These are phyloP conservation scores for Eriosoma lanigerum DNA, from an alignment of 1,140 invertebrate genomes.

Conservation along the genomic window DNA sequence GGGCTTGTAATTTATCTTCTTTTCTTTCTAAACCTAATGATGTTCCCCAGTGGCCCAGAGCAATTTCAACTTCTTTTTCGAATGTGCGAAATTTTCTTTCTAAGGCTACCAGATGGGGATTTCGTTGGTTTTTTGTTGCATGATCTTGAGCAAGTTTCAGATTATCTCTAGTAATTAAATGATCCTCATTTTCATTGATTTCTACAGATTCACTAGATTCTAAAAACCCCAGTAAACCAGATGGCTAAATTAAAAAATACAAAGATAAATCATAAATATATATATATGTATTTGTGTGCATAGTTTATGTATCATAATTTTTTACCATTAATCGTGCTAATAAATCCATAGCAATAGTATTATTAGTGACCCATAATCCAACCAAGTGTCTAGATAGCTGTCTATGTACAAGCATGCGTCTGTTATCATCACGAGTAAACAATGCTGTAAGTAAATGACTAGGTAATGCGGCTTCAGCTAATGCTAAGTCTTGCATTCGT, in stretches of 20 bases:
- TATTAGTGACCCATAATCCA: constrained; percentile 94
- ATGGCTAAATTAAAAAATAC: constrained; percentile 64
- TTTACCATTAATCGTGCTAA: constrained; percentile 85
- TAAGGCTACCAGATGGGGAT: constrained; percentile 70
- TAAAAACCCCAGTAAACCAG: constrained; percentile 86
- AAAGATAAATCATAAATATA: background rate
- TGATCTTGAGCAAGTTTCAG: constrained; percentile 89
- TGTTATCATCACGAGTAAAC: constrained; percentile 78
- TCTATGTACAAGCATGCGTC: constrained; percentile 77
- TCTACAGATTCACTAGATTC: constrained; percentile 87
- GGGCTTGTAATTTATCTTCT: constrained; percentile 65
- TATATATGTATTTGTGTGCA: background rate
- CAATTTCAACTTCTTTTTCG: constrained; percentile 76
- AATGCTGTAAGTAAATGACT: constrained; percentile 89
- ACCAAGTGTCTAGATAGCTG: constrained; percentile 96
- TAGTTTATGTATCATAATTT: background rate
- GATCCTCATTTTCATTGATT: constrained; percentile 72
- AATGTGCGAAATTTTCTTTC: constrained; percentile 74
- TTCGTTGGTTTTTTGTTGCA: constrained; percentile 66
- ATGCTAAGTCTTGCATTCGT: constrained; percentile 92
- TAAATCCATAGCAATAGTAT: constrained; percentile 86
- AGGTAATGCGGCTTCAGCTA: constrained; percentile 96
- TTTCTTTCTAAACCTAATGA: constrained; percentile 72
- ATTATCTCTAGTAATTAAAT: constrained; percentile 87
- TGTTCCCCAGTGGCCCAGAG: constrained; percentile 88